Evolutionary conservation across 2,888 invertebrate genomes (phyloP), one percentile per base, ranked within the genome.

Genomic region (Girardia tigrina): DNA sequence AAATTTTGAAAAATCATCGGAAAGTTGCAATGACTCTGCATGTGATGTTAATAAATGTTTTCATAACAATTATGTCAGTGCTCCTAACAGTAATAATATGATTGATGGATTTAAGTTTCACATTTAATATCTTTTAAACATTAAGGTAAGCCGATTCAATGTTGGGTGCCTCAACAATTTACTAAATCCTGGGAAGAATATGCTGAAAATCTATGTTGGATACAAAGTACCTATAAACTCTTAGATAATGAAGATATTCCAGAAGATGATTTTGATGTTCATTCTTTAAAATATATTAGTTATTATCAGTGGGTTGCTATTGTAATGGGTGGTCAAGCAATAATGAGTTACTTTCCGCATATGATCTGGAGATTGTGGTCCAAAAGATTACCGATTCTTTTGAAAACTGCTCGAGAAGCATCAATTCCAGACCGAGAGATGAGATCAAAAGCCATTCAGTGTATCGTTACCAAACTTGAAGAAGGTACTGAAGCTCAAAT

Each of bases 161-260:
- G 76, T 76, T 76, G 76, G 76, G 76, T 75, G 2, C 76, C 76
- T 1, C 76, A 76, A 42, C 77, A 76, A 56, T 76, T 76, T 69
- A 76, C 76, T 26, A 76, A 76, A 77, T 75, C 76, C 16, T 76
- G 76, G 76, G 76, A 76, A 27, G 76, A 76, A 28, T 76, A 76
- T 56, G 76, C 76, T 0, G 76, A 76, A 76, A 76, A 76, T 28
- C 69, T 76, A 20, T 76, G 76, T 69, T 76, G 76, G 76, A 76
- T 76, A 26, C 76, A 77, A 1, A 76, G 76, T 42, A 76, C 76
- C 2, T 76, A 76, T 28, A 77, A 77, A 23, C 76, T 76, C n/a
- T 23, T 76, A 26, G 77, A 77, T 14, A 29, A 76, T 29, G 74
- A 76, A 70, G 26, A 76, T 28, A 76, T 76, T 0, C 76, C 76